Percentiles rank a stretch among this genome's conserved stretches.
These are phyloP conservation scores for Drosophila percnosoma DNA, from an alignment of 2,888 invertebrate genomes.

Conservation along the genomic window DNA sequence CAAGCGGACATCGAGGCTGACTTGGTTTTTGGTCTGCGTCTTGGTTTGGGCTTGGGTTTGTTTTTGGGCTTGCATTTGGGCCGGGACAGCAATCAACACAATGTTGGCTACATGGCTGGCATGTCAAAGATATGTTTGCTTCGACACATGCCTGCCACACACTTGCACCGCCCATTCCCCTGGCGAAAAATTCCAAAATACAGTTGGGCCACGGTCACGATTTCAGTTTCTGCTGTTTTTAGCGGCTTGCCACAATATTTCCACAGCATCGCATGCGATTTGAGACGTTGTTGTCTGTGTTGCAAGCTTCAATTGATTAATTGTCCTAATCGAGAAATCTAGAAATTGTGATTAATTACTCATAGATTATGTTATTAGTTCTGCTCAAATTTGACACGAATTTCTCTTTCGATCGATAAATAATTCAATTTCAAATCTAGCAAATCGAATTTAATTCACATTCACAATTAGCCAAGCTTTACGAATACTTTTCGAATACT, in stretches of 20 bases:
- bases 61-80: slow-evolving; percentile 2
- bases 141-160: not conserved
- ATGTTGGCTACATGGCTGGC: slow-evolving; percentile 48
- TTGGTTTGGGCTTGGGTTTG: not conserved
- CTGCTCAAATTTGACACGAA: not conserved
- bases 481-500: not conserved
- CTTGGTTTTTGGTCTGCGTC: slow-evolving; percentile 1
- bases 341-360: not conserved
- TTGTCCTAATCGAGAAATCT: not conserved
- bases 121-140: slow-evolving; percentile 38
- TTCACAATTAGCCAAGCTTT: not conserved
- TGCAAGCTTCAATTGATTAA: not conserved
- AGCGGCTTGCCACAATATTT: slow-evolving; percentile 4
- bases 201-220: slow-evolving; percentile 26
- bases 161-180: slow-evolving; percentile 1
- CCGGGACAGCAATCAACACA: slow-evolving; percentile 34
- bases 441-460: not conserved
- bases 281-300: not conserved
- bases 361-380: not conserved
- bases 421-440: not conserved
- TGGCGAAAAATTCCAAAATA: slow-evolving; percentile 45
- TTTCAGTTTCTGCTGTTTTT: not conserved
- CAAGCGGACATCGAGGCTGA: slow-evolving; percentile 25
- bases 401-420: no score
- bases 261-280: not conserved